These are phyloP conservation scores for Mimachlamys varia DNA, from an alignment of 2,888 invertebrate species.

Conservation along the genomic window DNA sequence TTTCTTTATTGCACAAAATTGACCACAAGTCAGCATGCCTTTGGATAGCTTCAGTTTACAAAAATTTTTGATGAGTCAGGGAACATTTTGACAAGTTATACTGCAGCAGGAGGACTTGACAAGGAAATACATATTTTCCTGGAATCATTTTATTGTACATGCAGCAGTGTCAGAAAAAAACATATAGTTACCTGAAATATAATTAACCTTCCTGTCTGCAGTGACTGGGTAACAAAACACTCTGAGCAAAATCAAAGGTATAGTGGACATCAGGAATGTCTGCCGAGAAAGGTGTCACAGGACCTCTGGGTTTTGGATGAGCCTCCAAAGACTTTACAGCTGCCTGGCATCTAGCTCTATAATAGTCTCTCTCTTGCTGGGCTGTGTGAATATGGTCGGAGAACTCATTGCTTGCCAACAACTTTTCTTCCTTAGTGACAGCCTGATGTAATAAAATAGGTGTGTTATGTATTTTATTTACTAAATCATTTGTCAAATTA, in stretches of 20 bases:
- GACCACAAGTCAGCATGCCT: too few relatives aligned
- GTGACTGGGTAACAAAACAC: background rate
- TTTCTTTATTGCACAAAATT: too few relatives aligned
- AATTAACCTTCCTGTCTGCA: slow-evolving; percentile 36
- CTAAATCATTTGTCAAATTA: too few relatives aligned
- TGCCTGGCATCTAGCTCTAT: background rate
- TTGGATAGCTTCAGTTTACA: too few relatives aligned
- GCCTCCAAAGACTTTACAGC: background rate
- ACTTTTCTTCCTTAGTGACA: slow-evolving; percentile 35
- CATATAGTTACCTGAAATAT: background rate
- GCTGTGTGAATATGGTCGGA: slow-evolving; percentile 28
- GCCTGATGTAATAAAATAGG: background rate
- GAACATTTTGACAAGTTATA: too few relatives aligned
- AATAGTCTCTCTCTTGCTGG: slow-evolving; percentile 17
- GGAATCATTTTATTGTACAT: too few relatives aligned
- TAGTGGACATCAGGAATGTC: slow-evolving; percentile 25
- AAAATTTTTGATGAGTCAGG: too few relatives aligned
- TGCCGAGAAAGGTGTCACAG: background rate
- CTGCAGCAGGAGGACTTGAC: too few relatives aligned
- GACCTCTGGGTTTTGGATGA: slow-evolving; percentile 32
- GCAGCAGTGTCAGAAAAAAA: too few relatives aligned
- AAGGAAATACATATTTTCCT: too few relatives aligned
- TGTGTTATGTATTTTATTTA: too few relatives aligned
- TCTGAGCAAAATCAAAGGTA: slow-evolving; percentile 37
- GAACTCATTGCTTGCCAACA: background rate